phyloP scores from a whole-genome alignment of 2,888 invertebrate species.

The Tipula vernalis region DNA sequence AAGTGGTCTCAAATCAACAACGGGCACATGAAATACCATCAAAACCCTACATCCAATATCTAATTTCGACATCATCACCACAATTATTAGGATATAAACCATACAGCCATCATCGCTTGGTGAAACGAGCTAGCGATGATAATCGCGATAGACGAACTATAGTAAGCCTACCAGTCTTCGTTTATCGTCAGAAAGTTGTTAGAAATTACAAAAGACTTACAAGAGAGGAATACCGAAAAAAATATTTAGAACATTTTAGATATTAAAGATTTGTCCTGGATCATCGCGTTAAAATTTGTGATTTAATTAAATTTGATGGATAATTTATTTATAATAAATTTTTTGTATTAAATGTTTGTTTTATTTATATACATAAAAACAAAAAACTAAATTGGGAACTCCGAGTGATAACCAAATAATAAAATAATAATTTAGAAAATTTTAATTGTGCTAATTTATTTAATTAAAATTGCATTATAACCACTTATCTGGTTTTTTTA shows the following conservation, averaged over 20 bases:
- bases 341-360: no score
- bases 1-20: neutral
- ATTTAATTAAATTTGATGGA: neutral
- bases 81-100: neutral
- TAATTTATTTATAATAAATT: no score
- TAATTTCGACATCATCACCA: neutral
- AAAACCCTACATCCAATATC: neutral
- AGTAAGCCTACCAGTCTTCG: conserved; percentile 13
- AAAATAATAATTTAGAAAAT: no score
- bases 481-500: no score
- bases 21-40: neutral
- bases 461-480: no score
- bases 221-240: neutral
- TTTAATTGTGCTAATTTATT: no score
- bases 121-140: neutral
- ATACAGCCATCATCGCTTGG: neutral
- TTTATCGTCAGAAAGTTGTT: conserved; percentile 12
- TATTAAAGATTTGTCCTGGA: neutral
- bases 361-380: no score
- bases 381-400: no score
- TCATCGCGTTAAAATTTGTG: neutral
- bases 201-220: neutral
- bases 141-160: conserved; percentile 6
- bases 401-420: no score
- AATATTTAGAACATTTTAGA: neutral